Conservation (phyloP, 2,113 vertebrate species). For the Sprattus sprattus region DNA sequence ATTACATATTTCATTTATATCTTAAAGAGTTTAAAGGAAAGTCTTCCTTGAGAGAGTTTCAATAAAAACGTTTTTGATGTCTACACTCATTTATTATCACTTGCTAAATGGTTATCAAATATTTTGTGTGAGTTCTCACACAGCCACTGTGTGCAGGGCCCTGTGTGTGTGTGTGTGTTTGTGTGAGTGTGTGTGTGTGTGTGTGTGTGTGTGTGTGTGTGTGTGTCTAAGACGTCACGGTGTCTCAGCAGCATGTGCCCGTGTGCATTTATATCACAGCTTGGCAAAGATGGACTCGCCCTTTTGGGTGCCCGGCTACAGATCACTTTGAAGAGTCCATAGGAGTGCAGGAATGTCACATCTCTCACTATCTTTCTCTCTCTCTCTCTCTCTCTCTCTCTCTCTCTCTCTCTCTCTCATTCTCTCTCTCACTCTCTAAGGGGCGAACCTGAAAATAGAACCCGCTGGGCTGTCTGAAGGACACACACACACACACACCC, state of each 20-base stretch:
- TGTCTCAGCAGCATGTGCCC: not conserved
- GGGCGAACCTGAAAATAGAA: slow-evolving; percentile 31
- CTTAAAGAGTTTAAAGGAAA: too few relatives aligned
- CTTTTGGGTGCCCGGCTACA: slow-evolving; percentile 1
- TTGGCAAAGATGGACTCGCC: not conserved
- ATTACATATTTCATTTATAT: too few relatives aligned
- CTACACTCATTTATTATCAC: too few relatives aligned
- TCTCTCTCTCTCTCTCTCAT: not conserved
- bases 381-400: not conserved
- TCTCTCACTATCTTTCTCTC: not conserved
- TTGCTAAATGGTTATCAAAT: not conserved
- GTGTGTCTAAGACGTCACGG: not conserved
- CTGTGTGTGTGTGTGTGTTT: too few relatives aligned
- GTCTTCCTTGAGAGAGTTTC: too few relatives aligned
- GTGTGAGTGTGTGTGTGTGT: not conserved
- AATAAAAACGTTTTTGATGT: too few relatives aligned
- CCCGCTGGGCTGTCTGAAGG: slow-evolving; percentile 34
- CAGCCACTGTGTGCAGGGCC: too few relatives aligned
- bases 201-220: not conserved
- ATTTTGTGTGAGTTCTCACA: not conserved
- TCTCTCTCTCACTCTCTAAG: not conserved
- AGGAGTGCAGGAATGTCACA: slow-evolving; percentile 6
- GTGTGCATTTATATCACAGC: slow-evolving; percentile 9
- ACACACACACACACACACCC: slow-evolving; percentile 24
- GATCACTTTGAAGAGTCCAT: not conserved